A percentile compares a stretch with the other conserved stretches of the same genome.
These are phyloP conservation scores for Cyphomyrus plagiostoma DNA, from an alignment of 2,113 vertebrate genomes.

Conservation along the genomic window DNA sequence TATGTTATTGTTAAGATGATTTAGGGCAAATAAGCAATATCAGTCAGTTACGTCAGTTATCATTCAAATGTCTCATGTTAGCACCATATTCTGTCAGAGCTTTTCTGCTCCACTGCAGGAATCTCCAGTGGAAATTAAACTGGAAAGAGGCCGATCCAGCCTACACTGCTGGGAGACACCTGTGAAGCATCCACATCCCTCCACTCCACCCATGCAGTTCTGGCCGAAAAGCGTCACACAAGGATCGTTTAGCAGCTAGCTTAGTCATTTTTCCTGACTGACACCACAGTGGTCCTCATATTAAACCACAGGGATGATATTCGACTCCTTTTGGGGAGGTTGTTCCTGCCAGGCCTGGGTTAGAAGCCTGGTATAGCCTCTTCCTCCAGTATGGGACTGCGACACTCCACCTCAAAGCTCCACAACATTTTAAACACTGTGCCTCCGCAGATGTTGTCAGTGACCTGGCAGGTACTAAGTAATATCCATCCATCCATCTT, in stretches of 20 bases:
- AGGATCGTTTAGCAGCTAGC: slow-evolving; percentile 1
- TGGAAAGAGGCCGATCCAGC: not conserved
- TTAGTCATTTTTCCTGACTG: not conserved
- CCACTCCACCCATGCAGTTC: not conserved
- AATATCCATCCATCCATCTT: not conserved
- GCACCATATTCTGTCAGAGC: not conserved
- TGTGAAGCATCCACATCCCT: not conserved
- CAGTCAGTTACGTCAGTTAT: not conserved
- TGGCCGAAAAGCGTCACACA: not conserved
- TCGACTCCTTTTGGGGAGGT: not conserved
- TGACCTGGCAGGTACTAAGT: not conserved
- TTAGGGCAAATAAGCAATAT: not conserved
- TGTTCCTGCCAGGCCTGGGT: not conserved
- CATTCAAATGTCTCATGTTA: not conserved
- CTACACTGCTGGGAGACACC: not conserved
- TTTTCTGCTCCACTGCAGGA: not conserved
- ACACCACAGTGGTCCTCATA: not conserved
- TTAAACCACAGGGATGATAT: slow-evolving; percentile 7
- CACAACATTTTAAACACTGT: not conserved
- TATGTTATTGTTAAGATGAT: not conserved
- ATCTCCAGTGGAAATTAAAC: not conserved
- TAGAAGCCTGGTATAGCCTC: not conserved
- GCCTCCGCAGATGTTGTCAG: not conserved
- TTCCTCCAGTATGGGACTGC: not conserved
- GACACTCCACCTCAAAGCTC: not conserved